Conservation (phyloP, 2,113 vertebrate species). For the Solenodon paradoxus region DNA sequence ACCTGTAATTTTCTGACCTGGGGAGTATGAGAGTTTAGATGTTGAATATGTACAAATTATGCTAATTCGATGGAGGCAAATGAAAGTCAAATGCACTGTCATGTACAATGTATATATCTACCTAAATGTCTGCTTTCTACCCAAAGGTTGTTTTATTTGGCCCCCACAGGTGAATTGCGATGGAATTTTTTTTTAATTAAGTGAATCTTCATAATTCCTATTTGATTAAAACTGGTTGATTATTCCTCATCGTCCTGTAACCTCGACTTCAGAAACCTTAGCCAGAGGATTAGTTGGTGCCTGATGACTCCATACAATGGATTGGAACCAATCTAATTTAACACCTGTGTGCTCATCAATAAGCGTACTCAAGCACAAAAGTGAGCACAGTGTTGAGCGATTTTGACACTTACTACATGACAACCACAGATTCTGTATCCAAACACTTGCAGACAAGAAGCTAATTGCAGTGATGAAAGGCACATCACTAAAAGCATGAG, state of each 20-base stretch:
- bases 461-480: slow-evolving; percentile 57
- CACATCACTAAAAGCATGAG: not conserved
- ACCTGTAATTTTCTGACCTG: slow-evolving; percentile 53
- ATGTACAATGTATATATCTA: not conserved
- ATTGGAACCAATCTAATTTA: slow-evolving; percentile 76
- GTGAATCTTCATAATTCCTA: slow-evolving; percentile 51
- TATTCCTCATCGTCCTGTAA: slow-evolving; percentile 63
- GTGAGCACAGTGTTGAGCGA: slow-evolving; percentile 70
- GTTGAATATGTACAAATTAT: slow-evolving; percentile 55
- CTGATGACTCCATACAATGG: slow-evolving; percentile 54
- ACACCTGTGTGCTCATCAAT: slow-evolving; percentile 74
- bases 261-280: slow-evolving; percentile 42
- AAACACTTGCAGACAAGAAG: slow-evolving; percentile 61
- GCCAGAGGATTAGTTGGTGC: slow-evolving; percentile 53
- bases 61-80: slow-evolving; percentile 32
- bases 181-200: slow-evolving; percentile 22
- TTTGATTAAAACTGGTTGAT: slow-evolving; percentile 63
- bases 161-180: not conserved
- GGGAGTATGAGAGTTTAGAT: slow-evolving; percentile 30
- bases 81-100: slow-evolving; percentile 55
- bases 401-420: slow-evolving; percentile 50
- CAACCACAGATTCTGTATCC: slow-evolving; percentile 51
- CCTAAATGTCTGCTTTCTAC: not conserved
- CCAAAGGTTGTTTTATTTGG: not conserved
- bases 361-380: slow-evolving; percentile 71